Conservation (phyloP, 2,888 invertebrate species). For the Xestia sexstrigata region DNA sequence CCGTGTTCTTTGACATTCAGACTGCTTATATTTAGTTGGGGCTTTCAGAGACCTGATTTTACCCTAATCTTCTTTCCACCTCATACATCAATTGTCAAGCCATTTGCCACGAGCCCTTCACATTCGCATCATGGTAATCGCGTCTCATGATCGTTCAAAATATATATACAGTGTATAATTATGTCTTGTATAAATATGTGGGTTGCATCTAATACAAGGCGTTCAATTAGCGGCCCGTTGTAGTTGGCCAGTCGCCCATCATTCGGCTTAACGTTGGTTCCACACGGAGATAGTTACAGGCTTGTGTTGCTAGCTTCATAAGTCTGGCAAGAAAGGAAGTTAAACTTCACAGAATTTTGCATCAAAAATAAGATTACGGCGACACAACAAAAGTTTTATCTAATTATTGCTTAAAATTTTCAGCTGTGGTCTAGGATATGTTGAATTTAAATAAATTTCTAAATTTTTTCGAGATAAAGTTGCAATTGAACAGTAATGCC, state of each 20-base stretch:
- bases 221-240: constrained; percentile 54
- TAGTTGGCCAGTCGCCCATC: constrained; percentile 53
- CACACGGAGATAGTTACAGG: constrained; percentile 13
- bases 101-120: constrained; percentile 1
- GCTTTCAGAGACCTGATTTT: neutral
- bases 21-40: neutral
- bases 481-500: neutral
- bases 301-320: neutral
- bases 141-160: constrained; percentile 35
- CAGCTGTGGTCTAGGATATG: neutral
- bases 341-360: neutral
- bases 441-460: neutral
- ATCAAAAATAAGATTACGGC: neutral
- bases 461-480: neutral
- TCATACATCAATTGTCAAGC: neutral
- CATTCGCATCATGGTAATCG: constrained; percentile 9
- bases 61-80: neutral
- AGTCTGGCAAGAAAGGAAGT: neutral
- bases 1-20: neutral
- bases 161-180: constrained; percentile 6
- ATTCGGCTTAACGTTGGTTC: constrained; percentile 15
- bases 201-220: constrained; percentile 55
- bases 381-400: neutral
- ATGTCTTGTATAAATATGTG: constrained; percentile 45
- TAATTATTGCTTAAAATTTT: neutral